Evolutionary conservation across 2,888 invertebrate species (phyloP), one percentile per base, ranked within the genome.

Genomic region (Drosophila tripunctata): DNA sequence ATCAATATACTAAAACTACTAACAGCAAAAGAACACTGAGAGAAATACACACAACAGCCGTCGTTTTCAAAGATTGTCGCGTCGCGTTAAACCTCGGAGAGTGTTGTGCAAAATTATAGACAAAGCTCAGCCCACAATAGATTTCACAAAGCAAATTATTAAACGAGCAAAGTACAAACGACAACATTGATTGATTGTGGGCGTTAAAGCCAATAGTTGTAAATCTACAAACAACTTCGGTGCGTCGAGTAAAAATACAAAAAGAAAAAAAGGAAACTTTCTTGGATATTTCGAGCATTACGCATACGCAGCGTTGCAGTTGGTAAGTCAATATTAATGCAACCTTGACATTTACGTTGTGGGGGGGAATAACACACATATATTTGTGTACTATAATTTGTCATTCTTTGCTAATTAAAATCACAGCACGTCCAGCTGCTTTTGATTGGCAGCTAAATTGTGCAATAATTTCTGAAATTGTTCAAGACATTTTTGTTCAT

Each of bases 341-440:
- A 80, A 80, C 83, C 83, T 88, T 84, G 83, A 75, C 83, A 88
- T 84, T 84, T 84, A 35, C n/a, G n/a, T n/a, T n/a, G n/a, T n/a
- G n/a, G n/a, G n/a, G 36, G 15, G 24, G 24, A 57, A 31, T 27
- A 15, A 22, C 22, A 14, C 19, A 14, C 35, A 24, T 38, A 66
- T 35, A 17, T 14, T n/a, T 4, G 14, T 4, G 14, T 6, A 35
- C 1, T 14, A 14, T 55, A 73, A 76, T 83, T 82, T 82, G 80
- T 71, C 68, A 78, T 84, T 75, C 60, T 65, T 60, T 48, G 77
- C 57, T 87, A 79, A 87, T 76, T 79, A 79, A 75, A 87, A 75
- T 38, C 67, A 66, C 75, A 66, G 75, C 75, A 75, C 58, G 78
- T 72, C 41, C 57, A 60, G 65, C 60, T 47, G 61, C 48, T 48